Percentiles rank a stretch among this genome's conserved stretches.
Conservation (phyloP, 2,888 invertebrate genomes). For the Dicranocentrus wangi region DNA sequence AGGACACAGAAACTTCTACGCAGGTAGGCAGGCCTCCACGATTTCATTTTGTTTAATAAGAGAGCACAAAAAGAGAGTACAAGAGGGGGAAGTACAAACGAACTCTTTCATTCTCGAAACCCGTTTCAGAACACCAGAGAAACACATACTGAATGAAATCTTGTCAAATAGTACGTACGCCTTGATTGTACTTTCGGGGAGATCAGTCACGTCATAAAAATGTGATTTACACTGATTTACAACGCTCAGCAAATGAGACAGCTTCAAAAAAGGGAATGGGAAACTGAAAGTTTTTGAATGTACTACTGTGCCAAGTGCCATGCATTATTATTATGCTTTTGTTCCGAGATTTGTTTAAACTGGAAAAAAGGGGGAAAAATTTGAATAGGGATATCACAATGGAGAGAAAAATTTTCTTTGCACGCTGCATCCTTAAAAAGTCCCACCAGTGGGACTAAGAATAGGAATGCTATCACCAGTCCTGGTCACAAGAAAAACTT, state of each 20-base stretch:
- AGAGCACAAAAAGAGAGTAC: neutral
- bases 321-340: too few relatives aligned
- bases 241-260: conserved; percentile 12
- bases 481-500: too few relatives aligned
- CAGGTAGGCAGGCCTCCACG: neutral
- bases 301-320: too few relatives aligned
- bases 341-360: too few relatives aligned
- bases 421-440: too few relatives aligned
- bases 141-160: neutral
- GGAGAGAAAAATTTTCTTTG: too few relatives aligned
- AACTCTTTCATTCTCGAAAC: neutral
- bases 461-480: too few relatives aligned
- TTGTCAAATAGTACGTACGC: too few relatives aligned
- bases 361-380: too few relatives aligned
- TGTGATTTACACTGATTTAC: conserved; percentile 39
- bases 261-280: neutral
- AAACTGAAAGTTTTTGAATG: neutral
- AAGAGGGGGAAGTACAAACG: neutral
- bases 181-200: neutral
- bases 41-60: conserved; percentile 22
- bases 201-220: conserved; percentile 32
- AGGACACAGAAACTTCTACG: conserved; percentile 12
- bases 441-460: too few relatives aligned
- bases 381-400: too few relatives aligned
- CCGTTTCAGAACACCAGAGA: neutral